Conservation (phyloP, 2,797 vertebrate genomes). For the Enteromius viviparus region DNA sequence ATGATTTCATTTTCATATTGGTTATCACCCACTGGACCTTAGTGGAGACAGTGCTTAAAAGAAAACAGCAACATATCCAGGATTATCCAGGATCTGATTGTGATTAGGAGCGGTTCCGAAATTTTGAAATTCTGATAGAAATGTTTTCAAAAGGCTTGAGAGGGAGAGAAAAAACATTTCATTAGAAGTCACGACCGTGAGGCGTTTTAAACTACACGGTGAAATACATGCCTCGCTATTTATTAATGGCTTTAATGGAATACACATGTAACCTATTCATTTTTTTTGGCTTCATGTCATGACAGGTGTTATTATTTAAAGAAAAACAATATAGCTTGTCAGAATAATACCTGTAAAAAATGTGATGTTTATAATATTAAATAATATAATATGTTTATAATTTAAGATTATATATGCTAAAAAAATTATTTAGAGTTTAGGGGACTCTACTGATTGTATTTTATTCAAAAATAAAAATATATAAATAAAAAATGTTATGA, state of each 20-base stretch:
- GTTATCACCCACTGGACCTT: not conserved
- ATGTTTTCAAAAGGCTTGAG: not conserved
- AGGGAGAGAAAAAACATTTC: not conserved
- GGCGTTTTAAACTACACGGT: not conserved
- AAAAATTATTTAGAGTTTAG: not conserved
- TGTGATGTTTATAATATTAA: not conserved
- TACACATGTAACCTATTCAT: not conserved
- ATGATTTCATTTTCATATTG: not conserved
- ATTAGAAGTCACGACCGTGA: not conserved
- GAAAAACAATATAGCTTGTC: not conserved
- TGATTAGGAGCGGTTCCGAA: not conserved
- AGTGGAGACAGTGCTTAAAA: not conserved
- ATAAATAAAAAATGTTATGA: too few species aligned
- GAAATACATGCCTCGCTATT: not conserved
- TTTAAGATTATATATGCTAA: not conserved
- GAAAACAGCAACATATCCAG: not conserved
- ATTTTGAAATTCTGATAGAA: not conserved
- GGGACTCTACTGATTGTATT: too few species aligned
- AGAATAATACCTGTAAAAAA: not conserved
- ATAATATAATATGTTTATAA: not conserved
- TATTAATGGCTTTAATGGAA: not conserved
- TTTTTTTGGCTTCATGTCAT: not conserved
- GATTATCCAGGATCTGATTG: not conserved
- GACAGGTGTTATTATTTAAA: not conserved
- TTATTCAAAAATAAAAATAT: too few species aligned